A percentile compares a stretch with the other conserved stretches of the same genome.
Evolutionary conservation across 2,888 invertebrate genomes (phyloP).

Genomic region (Thymelicus sylvestris): DNA sequence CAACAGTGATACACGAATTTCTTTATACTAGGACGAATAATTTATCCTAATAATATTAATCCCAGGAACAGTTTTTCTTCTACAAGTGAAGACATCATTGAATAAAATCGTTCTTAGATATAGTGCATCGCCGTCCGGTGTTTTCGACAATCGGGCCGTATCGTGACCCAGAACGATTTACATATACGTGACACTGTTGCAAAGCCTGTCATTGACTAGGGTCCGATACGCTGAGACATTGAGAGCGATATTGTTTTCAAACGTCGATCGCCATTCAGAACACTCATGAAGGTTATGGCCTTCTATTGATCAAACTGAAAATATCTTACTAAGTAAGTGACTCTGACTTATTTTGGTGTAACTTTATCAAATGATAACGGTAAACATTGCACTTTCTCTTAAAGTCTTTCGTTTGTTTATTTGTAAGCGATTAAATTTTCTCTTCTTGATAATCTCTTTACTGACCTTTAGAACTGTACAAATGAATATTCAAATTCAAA

Average conservation of each 20-base stretch:
- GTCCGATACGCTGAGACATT: slow-evolving; percentile 60
- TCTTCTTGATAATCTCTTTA: slow-evolving; percentile 3
- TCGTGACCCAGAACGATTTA: slow-evolving; percentile 77
- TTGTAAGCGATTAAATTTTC: slow-evolving; percentile 1
- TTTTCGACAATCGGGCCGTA: slow-evolving; percentile 81
- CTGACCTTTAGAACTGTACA: slow-evolving; percentile 20
- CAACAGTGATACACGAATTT: no score
- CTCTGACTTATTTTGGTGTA: not conserved
- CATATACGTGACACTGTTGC: slow-evolving; percentile 83
- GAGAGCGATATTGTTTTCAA: slow-evolving; percentile 77
- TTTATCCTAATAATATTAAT: no score
- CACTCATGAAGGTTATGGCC: slow-evolving; percentile 63
- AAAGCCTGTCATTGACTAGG: slow-evolving; percentile 66
- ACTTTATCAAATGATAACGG: no score
- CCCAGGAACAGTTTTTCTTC: not conserved
- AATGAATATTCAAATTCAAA: slow-evolving; percentile 21
- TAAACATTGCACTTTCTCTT: no score
- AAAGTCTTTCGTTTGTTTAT: not conserved
- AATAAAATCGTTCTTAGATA: slow-evolving; percentile 71
- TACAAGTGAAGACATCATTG: slow-evolving; percentile 20
- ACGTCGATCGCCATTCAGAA: slow-evolving; percentile 57
- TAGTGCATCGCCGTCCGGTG: slow-evolving; percentile 63
- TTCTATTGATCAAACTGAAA: slow-evolving; percentile 46
- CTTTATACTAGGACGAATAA: no score
- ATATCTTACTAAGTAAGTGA: not conserved